These are phyloP conservation scores for Lipotes vexillifer DNA, from an alignment of 2,113 vertebrate species.

Conservation along the genomic window DNA sequence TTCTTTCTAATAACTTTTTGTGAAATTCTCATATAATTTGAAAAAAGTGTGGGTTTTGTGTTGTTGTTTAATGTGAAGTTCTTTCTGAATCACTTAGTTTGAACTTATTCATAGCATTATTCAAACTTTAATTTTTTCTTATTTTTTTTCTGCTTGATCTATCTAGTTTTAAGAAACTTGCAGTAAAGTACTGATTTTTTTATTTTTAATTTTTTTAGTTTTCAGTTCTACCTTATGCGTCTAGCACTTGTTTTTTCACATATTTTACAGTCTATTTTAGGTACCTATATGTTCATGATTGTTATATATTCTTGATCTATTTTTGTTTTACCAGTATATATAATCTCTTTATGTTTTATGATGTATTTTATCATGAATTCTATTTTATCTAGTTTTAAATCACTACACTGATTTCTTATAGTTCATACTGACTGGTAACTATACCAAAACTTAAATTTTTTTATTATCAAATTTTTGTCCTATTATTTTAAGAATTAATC, in stretches of 20 bases:
- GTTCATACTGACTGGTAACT: background rate
- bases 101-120: background rate
- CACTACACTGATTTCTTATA: background rate
- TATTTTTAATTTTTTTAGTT: background rate
- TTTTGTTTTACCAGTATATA: background rate
- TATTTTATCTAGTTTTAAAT: background rate
- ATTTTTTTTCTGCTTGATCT: background rate
- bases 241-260: background rate
- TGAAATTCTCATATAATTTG: background rate
- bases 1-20: background rate
- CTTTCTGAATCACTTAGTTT: background rate
- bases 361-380: background rate
- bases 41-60: background rate
- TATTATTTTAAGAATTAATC: background rate
- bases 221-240: background rate
- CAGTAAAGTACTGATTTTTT: background rate
- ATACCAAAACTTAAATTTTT: background rate
- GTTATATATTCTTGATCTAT: background rate
- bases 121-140: background rate
- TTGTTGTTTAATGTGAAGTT: background rate
- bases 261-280: background rate
- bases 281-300: background rate
- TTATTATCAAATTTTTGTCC: background rate
- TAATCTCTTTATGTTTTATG: background rate
- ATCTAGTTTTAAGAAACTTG: background rate